A percentile compares a stretch with the other conserved stretches of the same genome.
These are phyloP conservation scores for Dermatemys mawii DNA, from an alignment of 2,113 vertebrate species.

Conservation along the genomic window DNA sequence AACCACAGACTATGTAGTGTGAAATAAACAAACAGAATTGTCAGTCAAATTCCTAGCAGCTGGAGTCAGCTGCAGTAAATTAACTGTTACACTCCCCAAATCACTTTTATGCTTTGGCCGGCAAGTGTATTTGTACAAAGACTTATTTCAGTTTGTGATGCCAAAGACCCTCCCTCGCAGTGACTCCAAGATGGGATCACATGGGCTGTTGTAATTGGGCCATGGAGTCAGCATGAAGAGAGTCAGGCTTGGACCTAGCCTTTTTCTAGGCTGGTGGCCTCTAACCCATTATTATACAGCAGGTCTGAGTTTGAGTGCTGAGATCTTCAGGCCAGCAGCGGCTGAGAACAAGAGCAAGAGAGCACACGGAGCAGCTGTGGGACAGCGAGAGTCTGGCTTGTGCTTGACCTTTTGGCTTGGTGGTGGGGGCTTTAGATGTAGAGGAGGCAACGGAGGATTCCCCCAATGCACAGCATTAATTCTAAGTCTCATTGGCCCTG, in stretches of 20 bases:
- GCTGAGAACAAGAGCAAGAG: accelerated
- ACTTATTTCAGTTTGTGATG: not conserved
- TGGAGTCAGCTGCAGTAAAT: conserved; percentile 70
- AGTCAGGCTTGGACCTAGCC: not conserved
- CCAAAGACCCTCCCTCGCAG: conserved; percentile 15
- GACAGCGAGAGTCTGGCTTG: not conserved
- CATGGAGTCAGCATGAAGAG: not conserved
- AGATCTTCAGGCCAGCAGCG: not conserved
- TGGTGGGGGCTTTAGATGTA: not conserved
- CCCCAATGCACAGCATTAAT: not conserved
- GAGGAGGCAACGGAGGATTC: not conserved
- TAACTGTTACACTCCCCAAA: conserved; percentile 71
- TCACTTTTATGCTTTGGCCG: conserved; percentile 67
- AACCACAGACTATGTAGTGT: conserved; percentile 72
- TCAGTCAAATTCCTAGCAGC: conserved; percentile 78
- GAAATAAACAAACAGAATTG: conserved; percentile 80
- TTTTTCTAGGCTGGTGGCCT: not conserved
- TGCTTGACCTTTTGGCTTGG: not conserved
- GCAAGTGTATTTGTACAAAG: conserved; percentile 33
- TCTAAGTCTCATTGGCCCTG: not conserved
- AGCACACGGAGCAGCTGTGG: not conserved
- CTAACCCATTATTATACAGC: accelerated
- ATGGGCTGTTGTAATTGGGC: not conserved
- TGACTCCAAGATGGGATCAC: not conserved
- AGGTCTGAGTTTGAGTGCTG: not conserved